Percentiles rank a stretch among this genome's conserved stretches.
These are phyloP conservation scores for Athalia rosae DNA, from an alignment of 2,888 invertebrate genomes.

Conservation along the genomic window DNA sequence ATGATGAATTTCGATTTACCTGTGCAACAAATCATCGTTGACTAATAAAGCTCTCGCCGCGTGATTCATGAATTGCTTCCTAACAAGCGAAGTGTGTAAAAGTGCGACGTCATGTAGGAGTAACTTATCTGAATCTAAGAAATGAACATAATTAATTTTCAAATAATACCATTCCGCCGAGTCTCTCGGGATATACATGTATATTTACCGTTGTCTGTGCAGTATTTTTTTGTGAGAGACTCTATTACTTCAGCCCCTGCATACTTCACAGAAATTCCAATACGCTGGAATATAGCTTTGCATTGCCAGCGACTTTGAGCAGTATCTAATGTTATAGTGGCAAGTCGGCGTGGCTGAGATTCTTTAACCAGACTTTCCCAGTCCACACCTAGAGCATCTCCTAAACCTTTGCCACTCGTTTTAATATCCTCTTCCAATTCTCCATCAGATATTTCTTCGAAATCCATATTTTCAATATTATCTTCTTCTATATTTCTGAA, in stretches of 20 bases:
- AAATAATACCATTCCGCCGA: background rate
- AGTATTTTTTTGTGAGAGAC: slow-evolving; percentile 68
- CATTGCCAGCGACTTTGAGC: slow-evolving; percentile 89
- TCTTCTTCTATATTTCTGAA: slow-evolving; percentile 79
- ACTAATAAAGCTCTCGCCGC: slow-evolving; percentile 58
- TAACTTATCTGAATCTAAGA: slow-evolving; percentile 60
- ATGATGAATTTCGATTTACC: slow-evolving; percentile 48
- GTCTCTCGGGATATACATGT: slow-evolving; percentile 17
- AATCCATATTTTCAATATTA: slow-evolving; percentile 84
- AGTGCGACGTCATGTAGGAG: slow-evolving; percentile 66
- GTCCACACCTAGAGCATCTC: slow-evolving; percentile 96
- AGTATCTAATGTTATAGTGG: slow-evolving; percentile 73
- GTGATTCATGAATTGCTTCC: slow-evolving; percentile 59
- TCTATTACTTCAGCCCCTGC: slow-evolving; percentile 81
- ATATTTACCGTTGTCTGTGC: slow-evolving; percentile 51
- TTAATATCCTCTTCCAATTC: slow-evolving; percentile 87
- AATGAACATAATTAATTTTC: slow-evolving; percentile 29
- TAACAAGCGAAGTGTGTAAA: slow-evolving; percentile 66
- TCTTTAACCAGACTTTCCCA: slow-evolving; percentile 93
- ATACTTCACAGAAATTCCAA: slow-evolving; percentile 87
- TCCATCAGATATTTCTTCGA: slow-evolving; percentile 93
- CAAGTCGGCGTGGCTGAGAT: slow-evolving; percentile 76
- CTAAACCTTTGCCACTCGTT: slow-evolving; percentile 83
- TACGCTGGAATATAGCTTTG: slow-evolving; percentile 84
- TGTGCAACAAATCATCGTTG: slow-evolving; percentile 65